Evolutionary conservation across 2,113 vertebrate genomes (phyloP).

Genomic region (Plectropomus leopardus): DNA sequence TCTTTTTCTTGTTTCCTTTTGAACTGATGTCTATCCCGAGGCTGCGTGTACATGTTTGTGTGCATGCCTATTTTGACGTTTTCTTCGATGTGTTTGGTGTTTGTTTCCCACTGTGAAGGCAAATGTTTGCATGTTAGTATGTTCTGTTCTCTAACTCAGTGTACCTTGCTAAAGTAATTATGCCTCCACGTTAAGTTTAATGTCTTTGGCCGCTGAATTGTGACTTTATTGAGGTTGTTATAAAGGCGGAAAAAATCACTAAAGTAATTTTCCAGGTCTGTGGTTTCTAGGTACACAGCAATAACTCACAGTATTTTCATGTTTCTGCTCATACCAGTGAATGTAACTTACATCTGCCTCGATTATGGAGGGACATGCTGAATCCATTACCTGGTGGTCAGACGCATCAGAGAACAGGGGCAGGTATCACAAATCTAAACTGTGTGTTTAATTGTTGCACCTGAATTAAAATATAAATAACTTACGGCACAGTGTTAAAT

Average conservation of each 20-base stretch:
- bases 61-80: not conserved
- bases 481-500: not conserved
- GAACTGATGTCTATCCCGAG: conserved; percentile 12
- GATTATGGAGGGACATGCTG: conserved; percentile 9
- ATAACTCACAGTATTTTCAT: conserved; percentile 28
- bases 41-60: not conserved
- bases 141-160: conserved; percentile 7
- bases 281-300: conserved; percentile 42
- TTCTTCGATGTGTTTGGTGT: conserved; percentile 9
- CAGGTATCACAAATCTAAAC: conserved; percentile 2
- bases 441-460: conserved; percentile 10
- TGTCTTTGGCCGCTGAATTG: conserved; percentile 13
- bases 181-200: conserved; percentile 28
- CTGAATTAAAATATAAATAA: not conserved
- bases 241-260: conserved; percentile 43
- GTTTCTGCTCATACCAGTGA: conserved; percentile 38
- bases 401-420: not conserved
- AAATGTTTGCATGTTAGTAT: conserved; percentile 12
- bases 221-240: conserved; percentile 8
- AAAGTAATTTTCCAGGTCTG: conserved; percentile 51
- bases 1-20: conserved; percentile 2
- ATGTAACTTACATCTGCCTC: conserved; percentile 7
- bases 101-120: not conserved
- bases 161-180: conserved; percentile 32
- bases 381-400: conserved; percentile 2